Base-by-base conservation (phyloP, 1,140 invertebrate genomes). In the Drosophila paulistorum region DNA sequence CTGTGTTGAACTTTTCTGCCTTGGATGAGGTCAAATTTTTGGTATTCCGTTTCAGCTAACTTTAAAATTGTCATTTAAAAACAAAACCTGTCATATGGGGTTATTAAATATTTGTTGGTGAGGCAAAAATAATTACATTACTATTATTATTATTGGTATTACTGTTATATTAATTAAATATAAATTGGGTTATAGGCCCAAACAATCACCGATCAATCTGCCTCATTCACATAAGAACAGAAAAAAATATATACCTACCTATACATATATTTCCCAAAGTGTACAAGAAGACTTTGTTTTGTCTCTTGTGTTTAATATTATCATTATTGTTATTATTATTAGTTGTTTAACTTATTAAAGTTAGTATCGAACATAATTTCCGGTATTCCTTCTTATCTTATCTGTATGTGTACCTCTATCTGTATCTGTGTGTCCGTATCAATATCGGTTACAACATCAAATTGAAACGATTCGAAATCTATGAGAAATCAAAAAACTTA, bases 391-490 rank as follows among this genome's bases (percentile, higher is more conserved):
- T 51, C 9, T 51, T 51, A 51, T 51, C 45, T 51, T 51, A 51
- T 51, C 45, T 11, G 45, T 51, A 23, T 23, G 23, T 51, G 33
- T 58, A 33, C 57, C 26, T 58, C 26, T 33, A 58, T 58, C 33
- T 58, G 26, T 51, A 11, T 37, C 35, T 37, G 9, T 20, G 45
- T 48, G 45, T 48, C 45, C 55, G 26, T 58, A 58, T 33, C 57
- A 58, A 58, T 37, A 51, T 51, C 45, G 17, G 45, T 51, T 51
- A 51, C 45, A 51, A 51, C 45, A 51, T 51, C 45, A 76, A 63
- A 68, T 73, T 69, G 57, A 17, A 82, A 82, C 71, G 66, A 86
- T 82, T 86, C 82, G 76, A 86, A 82, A 86, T 75, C 77, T 86
- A 81, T 71, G 33, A n/a, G 74, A 64, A 30, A 30, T 5, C 26